Conservation (phyloP, 2,888 invertebrate species). For the Nymphalis polychloros region DNA sequence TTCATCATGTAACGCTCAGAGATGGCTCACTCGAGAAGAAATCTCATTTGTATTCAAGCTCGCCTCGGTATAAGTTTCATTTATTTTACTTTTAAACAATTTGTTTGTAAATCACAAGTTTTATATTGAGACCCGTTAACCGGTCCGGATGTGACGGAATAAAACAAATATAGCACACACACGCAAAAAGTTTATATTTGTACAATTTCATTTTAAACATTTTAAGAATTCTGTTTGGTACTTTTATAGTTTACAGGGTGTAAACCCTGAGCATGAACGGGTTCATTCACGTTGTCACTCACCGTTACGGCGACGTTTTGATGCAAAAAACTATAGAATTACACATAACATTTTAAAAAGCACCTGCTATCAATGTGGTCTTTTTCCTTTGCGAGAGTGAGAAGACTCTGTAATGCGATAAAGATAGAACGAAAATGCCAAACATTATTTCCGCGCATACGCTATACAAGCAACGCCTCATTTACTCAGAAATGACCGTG, state of each 20-base stretch:
- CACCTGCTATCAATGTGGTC: conserved; percentile 62
- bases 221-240: conserved; percentile 28
- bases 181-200: conserved; percentile 34
- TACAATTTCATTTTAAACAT: conserved; percentile 24
- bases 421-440: conserved; percentile 66
- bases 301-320: conserved; percentile 58
- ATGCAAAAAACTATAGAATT: conserved; percentile 57
- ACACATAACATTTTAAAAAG: conserved; percentile 39
- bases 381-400: conserved; percentile 40
- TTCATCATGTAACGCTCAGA: conserved; percentile 71
- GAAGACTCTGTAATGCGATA: conserved; percentile 30
- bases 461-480: conserved; percentile 42
- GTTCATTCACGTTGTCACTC: conserved; percentile 55
- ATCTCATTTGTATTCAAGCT: conserved; percentile 73
- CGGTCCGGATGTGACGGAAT: conserved; percentile 66
- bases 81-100: conserved; percentile 72
- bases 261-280: conserved; percentile 53
- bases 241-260: conserved; percentile 42
- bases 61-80: conserved; percentile 58
- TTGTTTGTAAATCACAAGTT: conserved; percentile 72
- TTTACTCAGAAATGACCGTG: conserved; percentile 56
- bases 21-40: conserved; percentile 73
- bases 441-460: conserved; percentile 61
- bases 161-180: conserved; percentile 56
- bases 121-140: conserved; percentile 57